Evolutionary conservation across 2,113 vertebrate genomes (phyloP), one percentile per base, ranked within the genome.

Genomic region (Aldabrachelys gigantea): DNA sequence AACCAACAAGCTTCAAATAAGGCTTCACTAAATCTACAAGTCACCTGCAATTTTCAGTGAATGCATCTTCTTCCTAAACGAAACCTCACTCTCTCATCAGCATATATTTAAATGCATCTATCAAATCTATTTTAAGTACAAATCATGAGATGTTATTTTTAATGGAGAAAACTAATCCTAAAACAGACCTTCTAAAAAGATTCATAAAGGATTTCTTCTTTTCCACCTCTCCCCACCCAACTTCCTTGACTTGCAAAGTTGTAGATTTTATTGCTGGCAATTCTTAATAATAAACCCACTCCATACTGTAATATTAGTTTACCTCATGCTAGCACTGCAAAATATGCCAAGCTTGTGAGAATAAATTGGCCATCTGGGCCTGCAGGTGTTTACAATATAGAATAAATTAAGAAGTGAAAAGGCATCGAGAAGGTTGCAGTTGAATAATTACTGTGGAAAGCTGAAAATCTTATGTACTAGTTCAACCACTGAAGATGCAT

Each of bases 361-460:
- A 97, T 95, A 97, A 91, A 91, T 84, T 84, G 89, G 94, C 96
- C 97, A 96, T 97, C 95, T 96, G 96, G 0, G 65, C 94, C 96
- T 95, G 96, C 97, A 97, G 97, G 96, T 96, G 96, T 97, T 97
- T 96, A 96, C 95, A 93, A 89, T 97, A 82, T 87, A 57, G 87
- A 95, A 95, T 97, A 97, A 97, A 97, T 97, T 95, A 97, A 96
- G 95, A 92, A 97, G 93, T 93, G 94, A 96, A 96, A 97, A 95
- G 92, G 90, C 93, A 95, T 81, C 89, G 90, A 94, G 97, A 94
- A 98, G 94, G 95, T 97, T 97, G 97, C 89, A 90, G 93, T 87
- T 97, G 96, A 98, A 97, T 95, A 96, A 97, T 97, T 95, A 95
- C 94, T 82, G 84, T 31, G 53, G 85, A 95, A 96, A 96, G 93